phyloP scores from a whole-genome alignment of 1,140 invertebrate genomes.

The Drosophila arizonae region DNA sequence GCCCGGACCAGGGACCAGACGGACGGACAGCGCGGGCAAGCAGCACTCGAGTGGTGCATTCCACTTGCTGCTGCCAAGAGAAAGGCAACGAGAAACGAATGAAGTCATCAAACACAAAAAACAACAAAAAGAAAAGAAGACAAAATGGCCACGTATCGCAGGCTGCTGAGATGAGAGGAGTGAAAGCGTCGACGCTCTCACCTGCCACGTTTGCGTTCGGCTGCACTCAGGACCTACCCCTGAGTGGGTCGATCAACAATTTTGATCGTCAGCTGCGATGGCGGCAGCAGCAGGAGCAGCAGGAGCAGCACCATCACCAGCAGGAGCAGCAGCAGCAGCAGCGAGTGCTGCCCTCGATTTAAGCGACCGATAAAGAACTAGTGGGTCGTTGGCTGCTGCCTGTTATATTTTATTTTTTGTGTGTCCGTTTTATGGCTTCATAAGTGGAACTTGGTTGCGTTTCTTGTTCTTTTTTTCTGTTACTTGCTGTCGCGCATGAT shows the following conservation, averaged over 20 bases:
- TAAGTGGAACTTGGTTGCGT: slow-evolving; percentile 76
- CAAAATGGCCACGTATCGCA: slow-evolving; percentile 44
- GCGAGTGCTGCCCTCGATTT: slow-evolving; percentile 59
- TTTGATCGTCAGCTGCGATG: slow-evolving; percentile 52
- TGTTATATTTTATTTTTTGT: slow-evolving; percentile 21
- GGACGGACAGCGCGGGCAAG: neutral
- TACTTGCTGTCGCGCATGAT: slow-evolving; percentile 56
- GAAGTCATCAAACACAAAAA: slow-evolving; percentile 64
- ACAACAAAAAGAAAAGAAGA: slow-evolving; percentile 14
- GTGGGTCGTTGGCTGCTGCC: slow-evolving; percentile 48
- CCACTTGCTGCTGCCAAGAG: slow-evolving; percentile 41
- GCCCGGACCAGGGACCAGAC: neutral
- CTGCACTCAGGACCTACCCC: slow-evolving; percentile 26
- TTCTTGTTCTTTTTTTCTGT: slow-evolving; percentile 39
- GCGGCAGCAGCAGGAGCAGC: slow-evolving; percentile 5
- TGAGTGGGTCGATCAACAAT: slow-evolving; percentile 17
- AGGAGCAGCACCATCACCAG: slow-evolving; percentile 13
- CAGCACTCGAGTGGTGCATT: slow-evolving; percentile 12
- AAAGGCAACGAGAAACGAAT: slow-evolving; percentile 53
- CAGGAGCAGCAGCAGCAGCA: slow-evolving; percentile 25
- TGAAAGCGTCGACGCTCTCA: slow-evolving; percentile 43
- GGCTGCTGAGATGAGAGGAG: slow-evolving; percentile 25
- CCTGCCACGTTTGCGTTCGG: slow-evolving; percentile 32
- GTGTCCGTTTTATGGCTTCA: slow-evolving; percentile 73
- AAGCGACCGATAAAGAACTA: slow-evolving; percentile 41